Evolutionary conservation across 2,888 invertebrate genomes (phyloP).

Genomic region (Machimus rusticus): DNA sequence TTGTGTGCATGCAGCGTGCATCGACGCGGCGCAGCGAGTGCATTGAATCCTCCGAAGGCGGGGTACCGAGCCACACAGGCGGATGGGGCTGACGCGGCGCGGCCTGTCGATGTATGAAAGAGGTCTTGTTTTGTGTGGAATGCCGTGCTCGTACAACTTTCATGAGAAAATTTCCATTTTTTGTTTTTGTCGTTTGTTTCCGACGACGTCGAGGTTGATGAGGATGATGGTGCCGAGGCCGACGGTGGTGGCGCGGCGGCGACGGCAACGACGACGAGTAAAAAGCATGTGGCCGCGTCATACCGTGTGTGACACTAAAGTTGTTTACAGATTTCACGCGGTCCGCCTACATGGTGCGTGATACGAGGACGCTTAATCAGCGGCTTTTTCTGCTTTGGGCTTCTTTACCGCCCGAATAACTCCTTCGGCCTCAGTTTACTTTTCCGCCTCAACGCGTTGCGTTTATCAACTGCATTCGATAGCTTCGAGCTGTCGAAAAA

Average conservation of each 20-base stretch:
- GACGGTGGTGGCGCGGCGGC: background rate
- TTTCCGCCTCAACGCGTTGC: background rate
- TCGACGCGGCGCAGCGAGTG: background rate
- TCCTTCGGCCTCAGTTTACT: background rate
- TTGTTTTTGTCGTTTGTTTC: slow-evolving; percentile 27
- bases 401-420: background rate
- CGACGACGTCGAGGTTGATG: background rate
- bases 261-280: background rate
- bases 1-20: background rate
- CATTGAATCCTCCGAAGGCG: background rate
- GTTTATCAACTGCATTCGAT: background rate
- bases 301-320: slow-evolving; percentile 2
- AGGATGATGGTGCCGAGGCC: background rate
- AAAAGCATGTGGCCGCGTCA: slow-evolving; percentile 8
- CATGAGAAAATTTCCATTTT: slow-evolving; percentile 39
- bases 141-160: slow-evolving; percentile 31
- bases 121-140: slow-evolving; percentile 29
- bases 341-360: slow-evolving; percentile 15
- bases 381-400: background rate
- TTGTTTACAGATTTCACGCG: slow-evolving; percentile 35
- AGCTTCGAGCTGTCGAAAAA: background rate
- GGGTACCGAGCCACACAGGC: background rate
- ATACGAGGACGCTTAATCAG: background rate
- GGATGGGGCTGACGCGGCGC: background rate
- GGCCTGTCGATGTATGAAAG: background rate